These are phyloP conservation scores for Baccha elongata DNA, from an alignment of 2,888 invertebrate species.

Conservation along the genomic window DNA sequence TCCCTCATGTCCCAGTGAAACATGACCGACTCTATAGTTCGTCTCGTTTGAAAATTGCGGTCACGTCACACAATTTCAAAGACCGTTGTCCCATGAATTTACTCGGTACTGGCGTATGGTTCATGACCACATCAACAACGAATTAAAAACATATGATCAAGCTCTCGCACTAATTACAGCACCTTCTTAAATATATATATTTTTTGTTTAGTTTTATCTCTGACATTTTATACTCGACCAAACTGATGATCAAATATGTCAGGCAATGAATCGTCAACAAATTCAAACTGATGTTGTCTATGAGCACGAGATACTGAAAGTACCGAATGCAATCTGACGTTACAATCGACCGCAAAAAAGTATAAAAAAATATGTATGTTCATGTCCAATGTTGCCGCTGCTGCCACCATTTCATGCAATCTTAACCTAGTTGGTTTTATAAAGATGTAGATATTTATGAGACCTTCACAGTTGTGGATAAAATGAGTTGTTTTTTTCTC, in stretches of 20 bases:
- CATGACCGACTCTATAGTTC: not conserved
- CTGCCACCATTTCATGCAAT: conserved; percentile 8
- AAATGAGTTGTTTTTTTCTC: conserved; percentile 51
- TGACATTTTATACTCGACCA: conserved; percentile 60
- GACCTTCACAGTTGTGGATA: conserved; percentile 45
- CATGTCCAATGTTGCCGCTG: not conserved
- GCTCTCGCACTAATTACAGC: conserved; percentile 54
- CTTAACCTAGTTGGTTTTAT: not conserved
- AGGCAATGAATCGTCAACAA: conserved; percentile 63
- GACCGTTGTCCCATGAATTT: conserved; percentile 38
- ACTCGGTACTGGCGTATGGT: conserved; percentile 12
- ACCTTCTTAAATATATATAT: too few relatives aligned
- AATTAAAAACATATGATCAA: conserved; percentile 57
- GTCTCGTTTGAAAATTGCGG: conserved; percentile 44
- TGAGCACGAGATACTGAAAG: conserved; percentile 55
- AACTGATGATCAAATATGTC: conserved; percentile 65
- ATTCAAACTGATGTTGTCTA: conserved; percentile 69
- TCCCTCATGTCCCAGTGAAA: not conserved
- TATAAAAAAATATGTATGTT: conserved; percentile 2
- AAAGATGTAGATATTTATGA: conserved; percentile 35
- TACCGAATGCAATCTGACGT: conserved; percentile 64
- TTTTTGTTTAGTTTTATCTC: conserved; percentile 13
- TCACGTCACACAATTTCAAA: conserved; percentile 42
- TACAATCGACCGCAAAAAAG: conserved; percentile 62
- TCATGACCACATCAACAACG: conserved; percentile 44